Base-by-base conservation (phyloP, 2,797 vertebrate genomes). In the Miichthys miiuy region DNA sequence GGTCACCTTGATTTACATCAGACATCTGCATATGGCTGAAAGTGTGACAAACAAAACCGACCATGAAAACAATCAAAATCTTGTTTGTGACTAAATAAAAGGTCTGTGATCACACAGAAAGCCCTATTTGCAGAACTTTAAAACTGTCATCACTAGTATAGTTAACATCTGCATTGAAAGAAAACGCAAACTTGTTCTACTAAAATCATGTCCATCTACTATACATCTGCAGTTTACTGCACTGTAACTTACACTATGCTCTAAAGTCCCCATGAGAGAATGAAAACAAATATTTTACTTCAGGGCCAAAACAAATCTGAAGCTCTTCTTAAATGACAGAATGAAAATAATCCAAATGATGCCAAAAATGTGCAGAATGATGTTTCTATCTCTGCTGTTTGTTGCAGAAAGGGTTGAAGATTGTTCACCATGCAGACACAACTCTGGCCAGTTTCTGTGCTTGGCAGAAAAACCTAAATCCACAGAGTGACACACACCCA, bases 391-490 rank as follows among this genome's bases (percentile, higher is more conserved):
- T 66, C 0, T 69, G 4, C 20, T 68, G 2, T 75, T 27, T 83
- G 56, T 60, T 81, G 69, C 94, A 99, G 98, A 97, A 98, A 96
- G 98, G 95, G 17, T 81, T 99, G 88, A 99, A 99, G 94, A 97
- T 99, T 70, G 93, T 96, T 84, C 98, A 99, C 81, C 96, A 99
- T 25, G 98, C 98, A 21, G 98, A 99, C 91, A 97, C 96, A 62
- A 98, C 98, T 4, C 86, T 99, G 90, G 88, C 94, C 82, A 99
- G 98, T 89, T 99, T 99, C 94, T 99, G 98, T 83, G 96, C 97
- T 73, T 99, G 98, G 98, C 98, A 99, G 91, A 99, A 99, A 85
- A 98, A 96, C 71, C 93, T 99, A 58, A 99, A 99, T 77, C 97
- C 97, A 3, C 97, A 97, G 90, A 97, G 97, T 42, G 98, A 99